Conservation (phyloP, 2,888 invertebrate species). For the Exephanes ischioxanthus region DNA sequence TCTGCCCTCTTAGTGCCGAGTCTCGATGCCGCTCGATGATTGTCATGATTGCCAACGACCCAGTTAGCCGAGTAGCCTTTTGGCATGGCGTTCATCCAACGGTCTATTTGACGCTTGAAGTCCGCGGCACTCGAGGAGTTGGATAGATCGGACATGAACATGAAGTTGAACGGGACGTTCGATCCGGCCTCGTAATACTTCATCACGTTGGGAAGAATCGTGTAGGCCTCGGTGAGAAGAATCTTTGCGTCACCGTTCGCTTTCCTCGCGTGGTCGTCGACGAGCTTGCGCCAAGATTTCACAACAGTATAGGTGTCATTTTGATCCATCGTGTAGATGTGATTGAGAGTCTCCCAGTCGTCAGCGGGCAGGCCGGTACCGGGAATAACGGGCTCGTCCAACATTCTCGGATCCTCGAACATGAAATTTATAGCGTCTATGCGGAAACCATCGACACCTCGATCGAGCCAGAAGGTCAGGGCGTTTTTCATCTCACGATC, state of each 20-base stretch:
- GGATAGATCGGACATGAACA: conserved; percentile 85
- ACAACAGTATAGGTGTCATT: conserved; percentile 83
- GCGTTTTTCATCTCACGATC: conserved; percentile 85
- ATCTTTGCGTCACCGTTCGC: conserved; percentile 82
- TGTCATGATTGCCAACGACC: conserved; percentile 89
- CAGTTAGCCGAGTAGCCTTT: conserved; percentile 88
- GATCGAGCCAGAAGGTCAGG: conserved; percentile 86
- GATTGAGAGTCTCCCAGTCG: conserved; percentile 80
- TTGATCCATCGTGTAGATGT: conserved; percentile 82
- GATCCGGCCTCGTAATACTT: conserved; percentile 86
- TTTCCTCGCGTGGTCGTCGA: conserved; percentile 87
- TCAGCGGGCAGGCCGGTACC: conserved; percentile 68
- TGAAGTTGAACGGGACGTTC: conserved; percentile 89
- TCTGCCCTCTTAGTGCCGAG: conserved; percentile 85
- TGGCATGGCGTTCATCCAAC: conserved; percentile 88
- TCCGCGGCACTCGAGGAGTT: conserved; percentile 85
- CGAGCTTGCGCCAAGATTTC: conserved; percentile 86
- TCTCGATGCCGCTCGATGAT: conserved; percentile 84
- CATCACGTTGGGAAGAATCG: conserved; percentile 85
- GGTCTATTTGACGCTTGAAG: conserved; percentile 86
- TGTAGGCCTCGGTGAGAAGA: conserved; percentile 88
- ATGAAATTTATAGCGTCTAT: conserved; percentile 83
- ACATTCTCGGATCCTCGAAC: conserved; percentile 75
- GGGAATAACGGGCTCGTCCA: conserved; percentile 79
- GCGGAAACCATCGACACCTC: conserved; percentile 88